phyloP scores from a whole-genome alignment of 2,797 vertebrate species.

The Enteromius unitaeniatus region DNA sequence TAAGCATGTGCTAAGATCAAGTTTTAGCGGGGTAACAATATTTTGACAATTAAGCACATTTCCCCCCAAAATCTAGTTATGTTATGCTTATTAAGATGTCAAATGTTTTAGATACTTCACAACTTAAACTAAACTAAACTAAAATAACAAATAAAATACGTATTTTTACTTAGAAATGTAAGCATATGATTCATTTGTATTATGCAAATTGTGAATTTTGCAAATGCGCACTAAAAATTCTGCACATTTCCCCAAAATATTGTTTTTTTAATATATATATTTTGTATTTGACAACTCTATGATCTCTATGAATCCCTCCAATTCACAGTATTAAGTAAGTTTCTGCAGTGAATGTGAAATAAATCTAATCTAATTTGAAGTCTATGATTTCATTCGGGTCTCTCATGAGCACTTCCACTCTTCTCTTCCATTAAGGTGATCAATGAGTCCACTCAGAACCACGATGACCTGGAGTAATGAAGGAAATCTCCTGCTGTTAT shows the following conservation, averaged over 20 bases:
- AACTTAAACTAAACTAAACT: not conserved
- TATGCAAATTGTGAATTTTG: too few relatives aligned
- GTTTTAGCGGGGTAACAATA: not conserved
- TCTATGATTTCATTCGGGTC: not conserved
- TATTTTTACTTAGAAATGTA: not conserved
- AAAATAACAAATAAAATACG: not conserved
- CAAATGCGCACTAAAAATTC: not conserved
- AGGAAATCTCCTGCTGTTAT: constrained; percentile 46
- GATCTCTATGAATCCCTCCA: not conserved
- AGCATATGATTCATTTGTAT: not conserved
- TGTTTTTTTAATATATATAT: not conserved
- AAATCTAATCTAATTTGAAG: not conserved
- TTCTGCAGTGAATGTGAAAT: not conserved
- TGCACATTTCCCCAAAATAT: not conserved
- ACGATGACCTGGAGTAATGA: constrained; percentile 87
- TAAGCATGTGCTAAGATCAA: not conserved
- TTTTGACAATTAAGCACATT: not conserved
- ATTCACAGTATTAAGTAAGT: not conserved
- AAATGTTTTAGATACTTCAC: not conserved
- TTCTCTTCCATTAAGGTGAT: constrained; percentile 83
- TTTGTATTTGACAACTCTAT: not conserved
- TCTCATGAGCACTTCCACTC: not conserved
- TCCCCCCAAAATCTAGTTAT: not conserved
- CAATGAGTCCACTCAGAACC: constrained; percentile 93
- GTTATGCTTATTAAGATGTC: not conserved